Base-by-base conservation (phyloP, 2,113 vertebrate species). In the Dendrocopos noguchii region DNA sequence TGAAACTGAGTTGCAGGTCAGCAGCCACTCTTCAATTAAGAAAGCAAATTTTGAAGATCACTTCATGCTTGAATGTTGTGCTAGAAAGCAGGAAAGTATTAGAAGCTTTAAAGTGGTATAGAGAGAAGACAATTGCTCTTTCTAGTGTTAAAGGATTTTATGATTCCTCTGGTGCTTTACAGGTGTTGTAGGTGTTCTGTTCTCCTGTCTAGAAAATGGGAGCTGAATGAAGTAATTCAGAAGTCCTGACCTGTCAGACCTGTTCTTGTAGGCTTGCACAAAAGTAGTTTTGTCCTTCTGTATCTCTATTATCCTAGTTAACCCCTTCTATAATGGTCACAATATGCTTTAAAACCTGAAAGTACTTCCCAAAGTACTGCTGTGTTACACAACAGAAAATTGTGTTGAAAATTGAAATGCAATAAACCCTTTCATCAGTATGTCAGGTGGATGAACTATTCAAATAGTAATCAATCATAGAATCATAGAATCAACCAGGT, bases 221-320 rank as follows among this genome's bases (percentile, higher is more conserved):
- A 91, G 31, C 91, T 83, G 82, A 91, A 27, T 92, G 90, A 53
- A 95, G 66, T 84, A 90, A 87, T 91, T 89, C 36, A 78, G 78
- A 63, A 92, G 67, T 83, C 39, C 47, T 71, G 34, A 75, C 14
- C 10, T 64, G 27, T 34, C 76, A 72, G 28, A 31, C 34, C 11
- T 65, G 6, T 53, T 80, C 25, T 29, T 81, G 3, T 60, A 81
- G 55, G n/a, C 18, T 68, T 74, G 31, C 33, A 81, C 73, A 56
- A 74, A 85, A 88, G 47, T 79, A 19, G 10, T 75, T 53, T 76
- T 66, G 59, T 53, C 42, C 44, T 86, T 71, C 17, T 84, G 2
- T 52, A n/a, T 76, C 52, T 92, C 28, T 67, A 3, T 84, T 56
- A 77, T 60, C 31, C 24, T 67, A 22, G 13, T 39, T 76, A 59